These are phyloP conservation scores for Gambelia wislizenii DNA, from an alignment of 2,797 vertebrate species.

Conservation along the genomic window DNA sequence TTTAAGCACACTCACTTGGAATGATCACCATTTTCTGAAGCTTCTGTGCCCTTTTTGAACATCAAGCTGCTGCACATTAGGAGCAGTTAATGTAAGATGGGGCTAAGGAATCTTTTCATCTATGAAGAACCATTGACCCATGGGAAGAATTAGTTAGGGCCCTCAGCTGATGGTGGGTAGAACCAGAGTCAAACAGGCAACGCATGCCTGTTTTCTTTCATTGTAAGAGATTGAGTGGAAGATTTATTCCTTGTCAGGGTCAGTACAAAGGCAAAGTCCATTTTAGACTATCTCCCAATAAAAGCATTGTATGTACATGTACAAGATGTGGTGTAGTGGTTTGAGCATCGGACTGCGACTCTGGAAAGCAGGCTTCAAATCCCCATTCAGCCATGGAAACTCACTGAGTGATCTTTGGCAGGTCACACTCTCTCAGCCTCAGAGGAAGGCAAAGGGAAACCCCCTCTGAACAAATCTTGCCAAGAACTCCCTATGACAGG, in stretches of 20 bases:
- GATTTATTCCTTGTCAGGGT: background rate
- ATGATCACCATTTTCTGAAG: background rate
- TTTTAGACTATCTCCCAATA: background rate
- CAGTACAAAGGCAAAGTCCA: background rate
- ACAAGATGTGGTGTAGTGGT: too few relatives aligned
- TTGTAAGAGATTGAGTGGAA: background rate
- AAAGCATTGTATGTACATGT: background rate
- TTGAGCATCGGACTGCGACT: too few relatives aligned
- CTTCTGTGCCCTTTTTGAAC: background rate
- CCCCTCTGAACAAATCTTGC: too few relatives aligned
- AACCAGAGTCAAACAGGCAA: background rate
- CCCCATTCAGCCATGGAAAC: too few relatives aligned
- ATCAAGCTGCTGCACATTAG: background rate
- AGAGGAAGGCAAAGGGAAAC: too few relatives aligned
- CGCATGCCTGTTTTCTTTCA: background rate
- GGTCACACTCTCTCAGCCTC: too few relatives aligned
- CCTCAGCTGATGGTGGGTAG: background rate
- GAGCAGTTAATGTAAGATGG: background rate
- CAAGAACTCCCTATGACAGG: too few relatives aligned
- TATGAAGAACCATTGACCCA: background rate
- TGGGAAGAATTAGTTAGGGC: background rate
- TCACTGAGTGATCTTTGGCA: too few relatives aligned
- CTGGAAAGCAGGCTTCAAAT: too few relatives aligned
- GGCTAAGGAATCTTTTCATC: background rate
- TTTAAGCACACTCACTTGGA: background rate